Conservation (phyloP, 2,113 vertebrate genomes). For the Istiophorus platypterus region DNA sequence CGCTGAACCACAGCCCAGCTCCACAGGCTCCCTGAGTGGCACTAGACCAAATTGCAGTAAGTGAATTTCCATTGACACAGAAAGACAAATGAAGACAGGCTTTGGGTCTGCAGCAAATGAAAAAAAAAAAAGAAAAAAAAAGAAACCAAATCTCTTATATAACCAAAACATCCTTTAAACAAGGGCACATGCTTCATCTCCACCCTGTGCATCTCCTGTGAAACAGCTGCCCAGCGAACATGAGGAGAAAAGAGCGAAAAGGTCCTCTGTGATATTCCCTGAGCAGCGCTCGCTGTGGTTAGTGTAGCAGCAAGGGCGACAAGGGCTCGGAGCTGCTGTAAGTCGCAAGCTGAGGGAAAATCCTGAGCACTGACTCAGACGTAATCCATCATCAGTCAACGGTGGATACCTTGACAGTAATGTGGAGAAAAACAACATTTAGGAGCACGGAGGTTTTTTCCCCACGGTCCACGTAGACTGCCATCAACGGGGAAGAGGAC, state of each 20-base stretch:
- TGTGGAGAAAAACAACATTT: slow-evolving; percentile 69
- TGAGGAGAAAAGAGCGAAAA: slow-evolving; percentile 47
- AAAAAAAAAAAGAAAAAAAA: slow-evolving; percentile 1
- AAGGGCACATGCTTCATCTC: slow-evolving; percentile 56
- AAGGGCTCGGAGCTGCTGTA: slow-evolving; percentile 45
- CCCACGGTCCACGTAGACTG: slow-evolving; percentile 4
- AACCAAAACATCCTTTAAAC: slow-evolving; percentile 70
- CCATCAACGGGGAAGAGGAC: slow-evolving; percentile 46
- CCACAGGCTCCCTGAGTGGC: slow-evolving; percentile 71
- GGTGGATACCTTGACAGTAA: slow-evolving; percentile 67
- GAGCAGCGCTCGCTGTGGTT: slow-evolving; percentile 47
- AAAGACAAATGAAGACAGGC: slow-evolving; percentile 56
- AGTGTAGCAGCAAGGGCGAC: slow-evolving; percentile 48
- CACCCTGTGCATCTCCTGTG: slow-evolving; percentile 35
- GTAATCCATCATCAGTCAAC: slow-evolving; percentile 76
- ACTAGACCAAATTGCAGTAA: slow-evolving; percentile 73
- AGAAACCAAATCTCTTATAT: slow-evolving; percentile 38
- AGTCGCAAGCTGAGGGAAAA: slow-evolving; percentile 59
- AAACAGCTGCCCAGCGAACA: slow-evolving; percentile 60
- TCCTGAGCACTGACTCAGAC: slow-evolving; percentile 36
- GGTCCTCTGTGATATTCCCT: slow-evolving; percentile 64
- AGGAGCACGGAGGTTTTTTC: slow-evolving; percentile 49
- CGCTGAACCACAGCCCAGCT: slow-evolving; percentile 51
- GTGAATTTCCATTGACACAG: slow-evolving; percentile 64
- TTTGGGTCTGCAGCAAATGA: slow-evolving; percentile 33